Evolutionary conservation across 2,888 invertebrate species (phyloP), one percentile per base, ranked within the genome.

Genomic region (Chouioia cunea): DNA sequence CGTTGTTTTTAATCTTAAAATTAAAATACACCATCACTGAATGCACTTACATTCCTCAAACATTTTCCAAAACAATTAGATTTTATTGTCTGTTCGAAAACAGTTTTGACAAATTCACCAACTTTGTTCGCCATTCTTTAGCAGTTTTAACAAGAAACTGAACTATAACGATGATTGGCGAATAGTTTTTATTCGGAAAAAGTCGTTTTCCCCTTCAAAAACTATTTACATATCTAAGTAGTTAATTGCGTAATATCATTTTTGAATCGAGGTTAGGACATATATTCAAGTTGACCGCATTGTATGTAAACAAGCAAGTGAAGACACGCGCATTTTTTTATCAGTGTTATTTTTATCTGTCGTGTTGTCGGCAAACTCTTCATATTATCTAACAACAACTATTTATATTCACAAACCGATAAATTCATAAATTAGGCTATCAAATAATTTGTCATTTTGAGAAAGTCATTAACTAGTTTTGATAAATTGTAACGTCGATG

Each of bases 31-130:
- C 36, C 6, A 36, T 36, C 36, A 36, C 36, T 36, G 10, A 4
- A 18, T 16, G 16, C 44, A 77, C 79, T 79, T 76, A 89, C 89
- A 78, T 88, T 87, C 74, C 86, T 85, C 73, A 89, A 77, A 46
- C 86, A 84, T 44, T 80, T 82, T 52, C 87, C 88, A 73, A 86
- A 88, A 10, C 86, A 86, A 2, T 86, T 84, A 0, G 83, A 73
- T 47, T 83, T 84, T 0, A 79, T 54, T 0, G 85, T 71, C 69
- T 64, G 80, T 8, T 86, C 82, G 1, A 86, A 76, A 8, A 88
- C n/a, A 46, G 77, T 68, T 78, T 85, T 87, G 0, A 88, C 66
- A 20, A 87, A 77, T 59, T 86, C 85, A 1, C 86, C 66, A 22
- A 43, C 44, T 56, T 72, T 71, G 12, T 15, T 20, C 4, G 59